Evolutionary conservation across 2,888 invertebrate genomes (phyloP).

Genomic region (Terebella lapidaria): DNA sequence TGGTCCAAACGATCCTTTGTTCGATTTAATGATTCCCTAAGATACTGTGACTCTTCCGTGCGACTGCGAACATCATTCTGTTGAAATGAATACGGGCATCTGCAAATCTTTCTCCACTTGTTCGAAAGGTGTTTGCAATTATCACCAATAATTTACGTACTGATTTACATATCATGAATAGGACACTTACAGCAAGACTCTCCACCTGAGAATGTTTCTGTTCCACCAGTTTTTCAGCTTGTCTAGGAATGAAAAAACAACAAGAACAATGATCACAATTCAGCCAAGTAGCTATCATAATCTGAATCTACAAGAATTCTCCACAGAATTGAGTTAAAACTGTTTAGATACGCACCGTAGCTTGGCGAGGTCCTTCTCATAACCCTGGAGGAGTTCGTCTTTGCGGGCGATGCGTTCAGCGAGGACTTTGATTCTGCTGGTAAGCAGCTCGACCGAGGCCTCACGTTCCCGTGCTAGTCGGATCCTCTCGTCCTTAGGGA

Average conservation of each 20-base stretch:
- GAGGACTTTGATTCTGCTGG: constrained; percentile 35
- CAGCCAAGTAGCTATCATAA: not conserved
- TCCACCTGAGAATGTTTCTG: constrained; percentile 41
- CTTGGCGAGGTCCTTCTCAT: constrained; percentile 50
- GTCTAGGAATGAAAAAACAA: no score
- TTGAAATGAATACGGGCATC: no score
- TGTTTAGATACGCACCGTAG: constrained; percentile 34
- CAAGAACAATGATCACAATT: not conserved
- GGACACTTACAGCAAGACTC: constrained; percentile 33
- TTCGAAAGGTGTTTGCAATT: not conserved
- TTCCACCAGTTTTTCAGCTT: constrained; percentile 46
- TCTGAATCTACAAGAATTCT: not conserved
- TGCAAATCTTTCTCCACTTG: not conserved
- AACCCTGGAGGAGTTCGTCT: constrained; percentile 49
- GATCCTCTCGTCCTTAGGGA: constrained; percentile 46
- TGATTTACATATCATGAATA: not conserved
- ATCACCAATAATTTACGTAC: not conserved
- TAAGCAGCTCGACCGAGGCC: constrained; percentile 35
- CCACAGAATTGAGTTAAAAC: not conserved
- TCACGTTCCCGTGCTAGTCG: constrained; percentile 39
- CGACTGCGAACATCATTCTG: constrained; percentile 37
- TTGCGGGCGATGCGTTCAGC: constrained; percentile 44
- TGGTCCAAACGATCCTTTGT: constrained; percentile 46
- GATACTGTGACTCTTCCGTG: constrained; percentile 47
- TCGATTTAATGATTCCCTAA: constrained; percentile 46